Base-by-base conservation (phyloP, 2,797 vertebrate species). In the Linurgus olivaceus region DNA sequence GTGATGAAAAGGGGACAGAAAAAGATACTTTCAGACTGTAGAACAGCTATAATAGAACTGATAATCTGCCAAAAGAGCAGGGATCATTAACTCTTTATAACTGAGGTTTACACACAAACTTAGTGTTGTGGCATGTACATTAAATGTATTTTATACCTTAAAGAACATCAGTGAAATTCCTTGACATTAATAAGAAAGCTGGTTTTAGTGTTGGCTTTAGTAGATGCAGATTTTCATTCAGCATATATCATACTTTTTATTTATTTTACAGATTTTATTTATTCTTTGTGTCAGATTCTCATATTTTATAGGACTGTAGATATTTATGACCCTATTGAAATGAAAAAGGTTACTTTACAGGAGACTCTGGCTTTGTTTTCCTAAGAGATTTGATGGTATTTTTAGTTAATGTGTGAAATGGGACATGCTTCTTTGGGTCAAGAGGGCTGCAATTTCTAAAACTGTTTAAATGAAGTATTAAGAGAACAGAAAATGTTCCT, bases 321-420 rank as follows among this genome's bases (percentile, higher is more conserved):
- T 81, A 24, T 78, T 68, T 62, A 42, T 92, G 51, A 75, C n/a
- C 33, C 20, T 58, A 2, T 50, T 78, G 26, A 44, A 94, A 71
- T 91, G 10, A 55, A 54, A 85, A 76, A 54, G 8, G 24, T 83
- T 90, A 25, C 26, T 88, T 89, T 57, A 52, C 58, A 68, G 11
- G 61, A 72, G 61, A 71, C 4, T 42, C 29, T 63, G 16, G 3
- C 16, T 90, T 67, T 84, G 37, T 92, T 91, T 92, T 85, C 61
- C 61, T 71, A 52, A 55, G 52, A 86, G 67, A 72, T 61, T 77
- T 80, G 29, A 62, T 86, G 42, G 54, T 93, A 52, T 62, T 89
- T 89, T 92, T 95, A 40, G 61, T 65, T 72, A 86, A 68, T 68
- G 10, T 80, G 44, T 92, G 79, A 92, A 94, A 96, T 62, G 19